Evolutionary conservation across 2,113 vertebrate species (phyloP).

Genomic region (Hippocampus abdominalis): DNA sequence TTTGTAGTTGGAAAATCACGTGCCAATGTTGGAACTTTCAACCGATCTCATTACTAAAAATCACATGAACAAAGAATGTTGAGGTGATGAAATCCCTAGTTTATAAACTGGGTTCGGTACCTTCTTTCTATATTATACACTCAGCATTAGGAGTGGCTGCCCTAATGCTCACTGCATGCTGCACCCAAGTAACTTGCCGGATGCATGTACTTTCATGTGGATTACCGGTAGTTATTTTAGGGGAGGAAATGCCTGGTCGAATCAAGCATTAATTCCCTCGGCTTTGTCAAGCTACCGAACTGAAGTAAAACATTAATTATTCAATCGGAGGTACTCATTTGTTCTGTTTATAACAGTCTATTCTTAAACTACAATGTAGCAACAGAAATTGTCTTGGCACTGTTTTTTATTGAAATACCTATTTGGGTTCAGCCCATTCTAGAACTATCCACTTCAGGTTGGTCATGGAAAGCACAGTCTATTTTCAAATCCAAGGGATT

Average conservation of each 20-base stretch:
- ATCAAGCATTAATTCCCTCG: slow-evolving; percentile 5
- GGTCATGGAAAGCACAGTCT: background rate
- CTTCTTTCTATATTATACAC: background rate
- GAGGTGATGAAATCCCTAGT: background rate
- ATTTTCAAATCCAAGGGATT: background rate
- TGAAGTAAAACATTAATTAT: background rate
- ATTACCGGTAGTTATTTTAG: background rate
- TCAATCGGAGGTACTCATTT: background rate
- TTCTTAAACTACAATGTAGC: background rate
- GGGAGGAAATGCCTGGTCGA: background rate
- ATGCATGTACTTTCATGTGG: background rate
- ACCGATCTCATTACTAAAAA: background rate
- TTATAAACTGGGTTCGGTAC: background rate
- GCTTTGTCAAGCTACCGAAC: background rate
- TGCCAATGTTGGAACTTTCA: background rate
- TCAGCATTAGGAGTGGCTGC: background rate
- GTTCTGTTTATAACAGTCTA: background rate
- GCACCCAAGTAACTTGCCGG: slow-evolving; percentile 20
- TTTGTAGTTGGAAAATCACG: background rate
- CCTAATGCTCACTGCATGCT: background rate
- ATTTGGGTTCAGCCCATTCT: background rate
- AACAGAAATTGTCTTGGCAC: background rate
- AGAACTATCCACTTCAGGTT: background rate
- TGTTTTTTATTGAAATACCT: background rate
- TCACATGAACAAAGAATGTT: background rate